Evolutionary conservation across 2,888 invertebrate genomes (phyloP).

Genomic region (Amiota mariae): DNA sequence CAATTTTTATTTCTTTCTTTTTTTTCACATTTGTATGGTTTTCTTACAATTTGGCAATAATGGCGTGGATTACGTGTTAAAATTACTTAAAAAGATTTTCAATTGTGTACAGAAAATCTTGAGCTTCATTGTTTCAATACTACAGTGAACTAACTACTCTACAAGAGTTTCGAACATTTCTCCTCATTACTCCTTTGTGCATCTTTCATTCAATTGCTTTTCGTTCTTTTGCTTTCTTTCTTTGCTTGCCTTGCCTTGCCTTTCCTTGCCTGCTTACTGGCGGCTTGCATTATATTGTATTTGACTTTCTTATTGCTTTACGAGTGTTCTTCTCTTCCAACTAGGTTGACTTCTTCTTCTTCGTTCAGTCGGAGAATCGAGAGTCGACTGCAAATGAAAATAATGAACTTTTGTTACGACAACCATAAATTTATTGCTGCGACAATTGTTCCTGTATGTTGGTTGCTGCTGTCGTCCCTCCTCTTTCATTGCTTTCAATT

Average conservation of each 20-base stretch:
- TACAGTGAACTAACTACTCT: conserved; percentile 16
- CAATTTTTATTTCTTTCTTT: conserved; percentile 4
- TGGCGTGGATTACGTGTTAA: conserved; percentile 65
- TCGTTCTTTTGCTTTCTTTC: conserved; percentile 3
- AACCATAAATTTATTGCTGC: conserved; percentile 58
- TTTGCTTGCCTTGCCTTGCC: neutral
- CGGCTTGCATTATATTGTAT: neutral
- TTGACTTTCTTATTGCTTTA: neutral
- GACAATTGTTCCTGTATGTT: conserved; percentile 53
- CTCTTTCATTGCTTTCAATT: neutral
- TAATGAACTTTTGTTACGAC: conserved; percentile 44
- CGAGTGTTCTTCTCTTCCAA: neutral
- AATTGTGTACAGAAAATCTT: conserved; percentile 51
- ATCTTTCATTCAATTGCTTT: neutral
- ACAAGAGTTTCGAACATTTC: neutral
- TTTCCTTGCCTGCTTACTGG: neutral
- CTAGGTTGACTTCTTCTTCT: neutral
- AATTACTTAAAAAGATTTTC: conserved; percentile 70
- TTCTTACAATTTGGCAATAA: conserved; percentile 26
- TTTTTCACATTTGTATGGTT: conserved; percentile 5
- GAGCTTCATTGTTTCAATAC: conserved; percentile 26
- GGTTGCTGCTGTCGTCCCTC: neutral
- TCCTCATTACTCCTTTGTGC: neutral
- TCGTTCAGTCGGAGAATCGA: neutral
- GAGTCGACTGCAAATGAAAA: conserved; percentile 32